Base-by-base conservation (phyloP, 1,140 invertebrate species). In the Drosophila obscura region DNA sequence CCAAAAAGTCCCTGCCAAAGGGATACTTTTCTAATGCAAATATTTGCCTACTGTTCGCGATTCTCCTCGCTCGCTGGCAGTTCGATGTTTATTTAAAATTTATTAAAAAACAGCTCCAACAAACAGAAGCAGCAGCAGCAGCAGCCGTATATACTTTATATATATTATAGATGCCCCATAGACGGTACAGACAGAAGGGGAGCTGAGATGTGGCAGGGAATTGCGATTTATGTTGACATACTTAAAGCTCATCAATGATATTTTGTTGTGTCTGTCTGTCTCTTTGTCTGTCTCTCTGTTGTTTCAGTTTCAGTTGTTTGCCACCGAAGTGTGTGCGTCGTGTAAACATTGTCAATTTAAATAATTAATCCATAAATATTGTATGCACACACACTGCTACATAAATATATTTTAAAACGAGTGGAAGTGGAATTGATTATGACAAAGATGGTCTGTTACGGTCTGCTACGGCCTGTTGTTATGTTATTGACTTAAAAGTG, bases 331-430 rank as follows among this genome's bases (percentile, higher is more conserved):
- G 48, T 68, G 48, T 68, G 63, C 65, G 73, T 52, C 46, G 44
- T 66, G 82, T 75, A 85, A 85, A 85, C 78, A 85, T 69, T 82
- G 76, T 56, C 69, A 78, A 75, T 87, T 78, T 82, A 67, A 85
- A 85, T 85, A 85, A 85, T 85, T 85, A 87, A 85, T 87, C 59
- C 68, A 75, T 73, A 81, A 85, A 76, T 85, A 85, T 87, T 75
- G 65, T 66, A 83, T 68, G 72, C 35, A 39, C 1, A 39, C 35
- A 11, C 9, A 11, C 22, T 4, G 2, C 22, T 24, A 4, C 22
- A 4, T 24, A 24, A 3, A 24, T 39, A 13, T 39, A 39, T 39
- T 58, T 74, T 64, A 66, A 73, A 63, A 65, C 31, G 52, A 24
- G 22, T 24, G 3, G 2, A 24, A 53, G 35, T 59, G 64, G 35